These are phyloP conservation scores for Crotalus tigris DNA, from an alignment of 2,113 vertebrate species.

Conservation along the genomic window DNA sequence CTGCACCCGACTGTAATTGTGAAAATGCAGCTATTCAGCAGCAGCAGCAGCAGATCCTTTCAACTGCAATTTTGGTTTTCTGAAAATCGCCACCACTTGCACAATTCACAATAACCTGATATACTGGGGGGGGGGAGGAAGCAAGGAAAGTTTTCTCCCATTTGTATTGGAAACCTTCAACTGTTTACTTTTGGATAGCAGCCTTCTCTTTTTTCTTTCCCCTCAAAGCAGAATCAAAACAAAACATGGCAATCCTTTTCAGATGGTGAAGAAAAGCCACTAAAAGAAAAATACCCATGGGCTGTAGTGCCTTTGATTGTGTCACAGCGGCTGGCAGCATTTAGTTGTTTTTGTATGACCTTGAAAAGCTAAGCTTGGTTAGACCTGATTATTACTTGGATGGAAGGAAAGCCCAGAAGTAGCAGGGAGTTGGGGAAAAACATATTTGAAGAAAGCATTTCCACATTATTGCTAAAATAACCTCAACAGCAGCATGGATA, in stretches of 20 bases:
- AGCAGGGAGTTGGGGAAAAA: not conserved
- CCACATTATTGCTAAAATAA: not conserved
- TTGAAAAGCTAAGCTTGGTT: not conserved
- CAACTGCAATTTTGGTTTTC: not conserved
- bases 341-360: not conserved
- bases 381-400: not conserved
- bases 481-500: not conserved
- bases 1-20: not conserved
- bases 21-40: not conserved
- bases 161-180: not conserved
- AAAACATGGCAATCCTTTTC: not conserved
- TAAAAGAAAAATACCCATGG: not conserved
- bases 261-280: not conserved
- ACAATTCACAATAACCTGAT: not conserved
- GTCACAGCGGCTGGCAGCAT: not conserved
- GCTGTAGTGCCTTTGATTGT: not conserved
- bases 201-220: not conserved
- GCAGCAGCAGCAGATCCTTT: not conserved
- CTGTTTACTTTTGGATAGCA: not conserved
- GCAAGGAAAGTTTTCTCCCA: not conserved
- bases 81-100: not conserved
- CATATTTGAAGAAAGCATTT: not conserved
- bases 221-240: not conserved
- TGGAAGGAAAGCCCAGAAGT: not conserved
- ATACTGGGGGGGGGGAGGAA: accelerated